phyloP scores from a whole-genome alignment of 2,797 vertebrate species.

The Coregonus suidteri region DNA sequence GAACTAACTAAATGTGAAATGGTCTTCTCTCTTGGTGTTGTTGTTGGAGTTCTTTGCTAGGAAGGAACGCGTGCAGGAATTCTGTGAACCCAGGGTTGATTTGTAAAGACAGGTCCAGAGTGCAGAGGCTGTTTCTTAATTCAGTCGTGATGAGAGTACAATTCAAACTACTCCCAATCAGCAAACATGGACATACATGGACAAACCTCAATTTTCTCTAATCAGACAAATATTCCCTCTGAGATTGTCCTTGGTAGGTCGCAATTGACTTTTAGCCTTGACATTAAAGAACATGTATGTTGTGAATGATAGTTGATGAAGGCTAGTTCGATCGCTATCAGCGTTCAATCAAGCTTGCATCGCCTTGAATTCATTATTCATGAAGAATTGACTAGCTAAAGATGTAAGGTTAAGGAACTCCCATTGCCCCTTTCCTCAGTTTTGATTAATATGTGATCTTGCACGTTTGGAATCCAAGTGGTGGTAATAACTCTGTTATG shows the following conservation, averaged over 20 bases:
- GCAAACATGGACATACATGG: slow-evolving; percentile 46
- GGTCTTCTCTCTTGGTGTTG: too few relatives aligned
- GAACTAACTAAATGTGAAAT: too few relatives aligned
- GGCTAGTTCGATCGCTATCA: slow-evolving; percentile 58
- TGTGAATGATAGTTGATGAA: slow-evolving; percentile 44
- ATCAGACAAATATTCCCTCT: slow-evolving; percentile 67
- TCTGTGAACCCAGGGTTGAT: slow-evolving; percentile 36
- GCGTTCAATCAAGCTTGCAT: slow-evolving; percentile 19
- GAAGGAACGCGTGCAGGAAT: background rate
- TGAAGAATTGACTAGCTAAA: slow-evolving; percentile 35
- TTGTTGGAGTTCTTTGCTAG: background rate
- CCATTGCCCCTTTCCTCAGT: background rate
- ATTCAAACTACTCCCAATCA: slow-evolving; percentile 44
- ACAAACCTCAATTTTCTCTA: slow-evolving; percentile 53
- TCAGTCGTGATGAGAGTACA: slow-evolving; percentile 27
- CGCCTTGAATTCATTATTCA: slow-evolving; percentile 23
- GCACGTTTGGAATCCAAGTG: slow-evolving; percentile 30
- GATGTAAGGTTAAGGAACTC: slow-evolving; percentile 23
- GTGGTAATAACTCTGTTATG: slow-evolving; percentile 30
- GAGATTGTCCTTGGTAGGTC: slow-evolving; percentile 63
- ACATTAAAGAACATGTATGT: slow-evolving; percentile 56
- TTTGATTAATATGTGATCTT: slow-evolving; percentile 26
- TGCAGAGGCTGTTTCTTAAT: slow-evolving; percentile 13
- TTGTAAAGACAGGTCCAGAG: slow-evolving; percentile 37
- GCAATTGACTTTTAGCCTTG: slow-evolving; percentile 58